Conservation (phyloP, 2,797 vertebrate species). For the Alfaro cultratus region DNA sequence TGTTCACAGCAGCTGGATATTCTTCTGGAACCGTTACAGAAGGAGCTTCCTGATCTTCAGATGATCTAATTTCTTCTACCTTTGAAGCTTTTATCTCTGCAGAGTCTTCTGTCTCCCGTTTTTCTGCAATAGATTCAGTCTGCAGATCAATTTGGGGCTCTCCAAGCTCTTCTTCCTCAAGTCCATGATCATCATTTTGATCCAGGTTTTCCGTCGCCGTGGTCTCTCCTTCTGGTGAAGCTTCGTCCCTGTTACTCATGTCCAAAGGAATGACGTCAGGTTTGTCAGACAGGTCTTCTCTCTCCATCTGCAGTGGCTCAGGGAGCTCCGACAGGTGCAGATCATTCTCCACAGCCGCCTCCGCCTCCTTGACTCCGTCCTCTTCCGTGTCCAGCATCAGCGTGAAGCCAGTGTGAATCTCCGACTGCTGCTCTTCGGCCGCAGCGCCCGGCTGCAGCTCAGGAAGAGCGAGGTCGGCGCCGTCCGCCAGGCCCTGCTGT, state of each 20-base stretch:
- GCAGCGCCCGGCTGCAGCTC: slow-evolving; percentile 70
- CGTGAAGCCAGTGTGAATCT: slow-evolving; percentile 83
- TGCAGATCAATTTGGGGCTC: slow-evolving; percentile 13
- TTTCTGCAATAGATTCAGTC: slow-evolving; percentile 17
- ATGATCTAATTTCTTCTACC: background rate
- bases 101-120: slow-evolving; percentile 17
- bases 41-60: slow-evolving; percentile 16
- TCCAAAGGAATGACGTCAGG: slow-evolving; percentile 51
- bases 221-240: slow-evolving; percentile 21
- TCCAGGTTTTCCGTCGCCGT: slow-evolving; percentile 39
- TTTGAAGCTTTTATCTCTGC: slow-evolving; percentile 10
- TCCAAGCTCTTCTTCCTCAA: slow-evolving; percentile 12
- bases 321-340: slow-evolving; percentile 15
- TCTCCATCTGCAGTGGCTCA: slow-evolving; percentile 10
- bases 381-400: slow-evolving; percentile 90
- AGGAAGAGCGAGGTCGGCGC: slow-evolving; percentile 62
- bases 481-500: slow-evolving; percentile 73
- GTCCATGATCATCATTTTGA: slow-evolving; percentile 13
- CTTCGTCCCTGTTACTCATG: slow-evolving; percentile 37
- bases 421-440: slow-evolving; percentile 69
- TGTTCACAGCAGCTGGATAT: slow-evolving; percentile 9
- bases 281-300: slow-evolving; percentile 19
- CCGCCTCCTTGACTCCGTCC: slow-evolving; percentile 63
- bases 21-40: slow-evolving; percentile 8
- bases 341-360: slow-evolving; percentile 41